These are phyloP conservation scores for Caenorhabditis panamensis DNA, from an alignment of 2,888 invertebrate genomes.

Conservation along the genomic window DNA sequence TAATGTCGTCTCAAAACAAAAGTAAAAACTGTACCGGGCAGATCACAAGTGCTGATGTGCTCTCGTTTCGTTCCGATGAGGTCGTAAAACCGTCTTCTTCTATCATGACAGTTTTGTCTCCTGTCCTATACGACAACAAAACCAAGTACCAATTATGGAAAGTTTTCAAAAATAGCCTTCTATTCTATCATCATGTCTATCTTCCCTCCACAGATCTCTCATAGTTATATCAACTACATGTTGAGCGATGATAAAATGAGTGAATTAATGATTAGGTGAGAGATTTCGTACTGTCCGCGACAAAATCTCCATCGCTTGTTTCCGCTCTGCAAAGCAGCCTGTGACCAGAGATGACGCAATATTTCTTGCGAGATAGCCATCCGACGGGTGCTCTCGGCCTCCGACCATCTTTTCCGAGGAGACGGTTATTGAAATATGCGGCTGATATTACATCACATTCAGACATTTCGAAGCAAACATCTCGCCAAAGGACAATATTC, in stretches of 20 bases:
- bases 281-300: constrained; percentile 4
- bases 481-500: constrained; percentile 41
- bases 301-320: not conserved
- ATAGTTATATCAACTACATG: not conserved
- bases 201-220: not conserved
- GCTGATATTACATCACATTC: constrained; percentile 53
- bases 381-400: not conserved
- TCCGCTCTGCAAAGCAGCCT: not conserved
- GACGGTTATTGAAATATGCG: constrained; percentile 31
- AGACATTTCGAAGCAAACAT: constrained; percentile 12
- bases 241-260: not conserved
- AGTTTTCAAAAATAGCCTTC: not conserved
- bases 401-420: not conserved
- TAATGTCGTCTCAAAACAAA: too few relatives aligned
- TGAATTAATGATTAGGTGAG: not conserved
- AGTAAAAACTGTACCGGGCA: too few relatives aligned
- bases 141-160: not conserved
- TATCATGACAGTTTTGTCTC: too few relatives aligned
- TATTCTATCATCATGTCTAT: not conserved
- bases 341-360: constrained; percentile 53
- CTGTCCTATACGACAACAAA: too few relatives aligned
- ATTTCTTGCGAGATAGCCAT: constrained; percentile 11
- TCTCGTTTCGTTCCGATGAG: not conserved
- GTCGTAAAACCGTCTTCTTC: not conserved
- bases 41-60: too few relatives aligned